phyloP scores from a whole-genome alignment of 1,140 invertebrate species.

The Bombus fervidus region DNA sequence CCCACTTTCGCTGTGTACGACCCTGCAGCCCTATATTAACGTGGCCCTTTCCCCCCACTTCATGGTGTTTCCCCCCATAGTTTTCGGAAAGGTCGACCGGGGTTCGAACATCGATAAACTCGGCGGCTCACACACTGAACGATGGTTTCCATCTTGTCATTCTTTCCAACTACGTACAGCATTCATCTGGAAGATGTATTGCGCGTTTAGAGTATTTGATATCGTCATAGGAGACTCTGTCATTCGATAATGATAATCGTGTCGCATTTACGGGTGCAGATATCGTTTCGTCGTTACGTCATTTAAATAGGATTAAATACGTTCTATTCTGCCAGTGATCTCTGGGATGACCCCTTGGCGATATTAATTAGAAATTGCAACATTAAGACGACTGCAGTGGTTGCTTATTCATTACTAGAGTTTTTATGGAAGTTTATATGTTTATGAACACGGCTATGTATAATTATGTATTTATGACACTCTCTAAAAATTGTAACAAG shows the following conservation, averaged over 20 bases:
- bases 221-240: background rate
- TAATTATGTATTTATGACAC: background rate
- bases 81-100: conserved; percentile 61
- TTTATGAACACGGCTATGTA: background rate
- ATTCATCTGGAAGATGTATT: background rate
- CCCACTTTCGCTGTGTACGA: conserved; percentile 62
- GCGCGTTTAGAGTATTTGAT: background rate
- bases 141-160: conserved; percentile 44
- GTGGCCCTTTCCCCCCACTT: conserved; percentile 13
- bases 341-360: background rate
- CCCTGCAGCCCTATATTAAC: conserved; percentile 59
- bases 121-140: background rate
- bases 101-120: conserved; percentile 21
- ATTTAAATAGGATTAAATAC: background rate
- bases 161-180: background rate
- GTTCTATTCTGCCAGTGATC: background rate
- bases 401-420: background rate
- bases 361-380: background rate
- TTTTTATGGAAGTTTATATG: background rate
- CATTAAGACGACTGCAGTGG: background rate
- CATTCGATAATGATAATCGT: background rate
- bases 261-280: background rate
- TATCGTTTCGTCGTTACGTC: conserved; percentile 6
- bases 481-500: background rate
- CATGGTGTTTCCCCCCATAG: conserved; percentile 34